Percentiles rank a stretch among this genome's conserved stretches.
Conservation (phyloP, 2,113 vertebrate species). For the Bujurquina vittata region DNA sequence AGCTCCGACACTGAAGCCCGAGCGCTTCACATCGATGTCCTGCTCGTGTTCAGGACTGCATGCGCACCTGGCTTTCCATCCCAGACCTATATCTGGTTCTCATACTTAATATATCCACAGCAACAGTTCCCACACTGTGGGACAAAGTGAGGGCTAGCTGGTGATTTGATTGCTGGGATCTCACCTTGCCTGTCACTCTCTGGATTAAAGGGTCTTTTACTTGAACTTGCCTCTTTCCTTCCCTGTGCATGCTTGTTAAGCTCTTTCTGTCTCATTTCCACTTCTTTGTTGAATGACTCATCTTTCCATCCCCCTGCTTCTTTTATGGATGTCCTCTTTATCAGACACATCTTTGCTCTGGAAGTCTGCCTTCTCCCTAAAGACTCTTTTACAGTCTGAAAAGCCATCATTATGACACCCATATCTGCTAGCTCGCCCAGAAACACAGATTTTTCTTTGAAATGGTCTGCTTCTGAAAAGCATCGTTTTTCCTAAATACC, state of each 20-base stretch:
- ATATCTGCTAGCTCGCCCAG: slow-evolving; percentile 40
- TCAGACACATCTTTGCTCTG: slow-evolving; percentile 33
- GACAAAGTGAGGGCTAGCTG: slow-evolving; percentile 37
- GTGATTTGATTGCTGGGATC: slow-evolving; percentile 32
- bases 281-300: slow-evolving; percentile 48
- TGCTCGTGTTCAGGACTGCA: background rate
- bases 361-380: slow-evolving; percentile 19
- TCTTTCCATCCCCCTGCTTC: slow-evolving; percentile 45
- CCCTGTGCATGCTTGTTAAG: slow-evolving; percentile 2
- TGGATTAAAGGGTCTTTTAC: slow-evolving; percentile 19
- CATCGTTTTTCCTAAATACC: slow-evolving; percentile 15
- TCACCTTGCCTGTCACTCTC: slow-evolving; percentile 16
- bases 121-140: slow-evolving; percentile 28
- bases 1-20: background rate
- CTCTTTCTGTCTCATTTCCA: slow-evolving; percentile 40
- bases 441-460: slow-evolving; percentile 32
- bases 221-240: slow-evolving; percentile 19
- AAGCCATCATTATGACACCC: slow-evolving; percentile 38
- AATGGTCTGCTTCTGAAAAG: slow-evolving; percentile 36
- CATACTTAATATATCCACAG: slow-evolving; percentile 45
- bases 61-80: slow-evolving; percentile 7
- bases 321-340: slow-evolving; percentile 46
- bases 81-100: slow-evolving; percentile 45
- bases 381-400: slow-evolving; percentile 45
- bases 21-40: slow-evolving; percentile 14